Conservation (phyloP, 2,888 invertebrate genomes). For the Cantharis lateralis region DNA sequence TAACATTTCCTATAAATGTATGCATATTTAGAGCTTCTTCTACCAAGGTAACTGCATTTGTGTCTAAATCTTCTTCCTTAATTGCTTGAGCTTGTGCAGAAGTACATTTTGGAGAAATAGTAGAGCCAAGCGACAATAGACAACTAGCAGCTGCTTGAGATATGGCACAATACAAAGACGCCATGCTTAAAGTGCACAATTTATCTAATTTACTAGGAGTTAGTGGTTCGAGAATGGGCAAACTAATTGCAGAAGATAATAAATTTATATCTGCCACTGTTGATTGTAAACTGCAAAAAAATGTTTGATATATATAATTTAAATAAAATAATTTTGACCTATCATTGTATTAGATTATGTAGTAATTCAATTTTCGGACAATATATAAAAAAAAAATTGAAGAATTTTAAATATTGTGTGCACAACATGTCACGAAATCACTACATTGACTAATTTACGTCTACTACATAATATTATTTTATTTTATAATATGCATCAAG, state of each 20-base stretch:
- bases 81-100: slow-evolving; percentile 49
- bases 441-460: too few relatives aligned
- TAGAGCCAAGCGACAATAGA: slow-evolving; percentile 62
- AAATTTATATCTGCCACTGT: slow-evolving; percentile 84
- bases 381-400: too few relatives aligned
- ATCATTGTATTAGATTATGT: background rate
- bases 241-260: slow-evolving; percentile 79
- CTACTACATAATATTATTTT: too few relatives aligned
- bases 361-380: background rate
- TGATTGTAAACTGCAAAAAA: slow-evolving; percentile 68
- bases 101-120: slow-evolving; percentile 64
- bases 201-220: slow-evolving; percentile 82
- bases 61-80: slow-evolving; percentile 77
- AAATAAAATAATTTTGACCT: background rate
- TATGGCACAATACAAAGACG: slow-evolving; percentile 81
- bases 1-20: slow-evolving; percentile 77
- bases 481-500: too few relatives aligned
- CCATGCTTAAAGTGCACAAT: slow-evolving; percentile 80
- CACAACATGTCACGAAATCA: too few relatives aligned
- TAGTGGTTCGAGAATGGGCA: slow-evolving; percentile 88
- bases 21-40: slow-evolving; percentile 89
- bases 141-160: slow-evolving; percentile 70
- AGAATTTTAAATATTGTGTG: too few relatives aligned
- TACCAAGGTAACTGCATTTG: slow-evolving; percentile 80
- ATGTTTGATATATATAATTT: background rate